Percentiles rank a stretch among this genome's conserved stretches.
Conservation (phyloP, 2,797 vertebrate genomes). For the Thalassophryne amazonica region DNA sequence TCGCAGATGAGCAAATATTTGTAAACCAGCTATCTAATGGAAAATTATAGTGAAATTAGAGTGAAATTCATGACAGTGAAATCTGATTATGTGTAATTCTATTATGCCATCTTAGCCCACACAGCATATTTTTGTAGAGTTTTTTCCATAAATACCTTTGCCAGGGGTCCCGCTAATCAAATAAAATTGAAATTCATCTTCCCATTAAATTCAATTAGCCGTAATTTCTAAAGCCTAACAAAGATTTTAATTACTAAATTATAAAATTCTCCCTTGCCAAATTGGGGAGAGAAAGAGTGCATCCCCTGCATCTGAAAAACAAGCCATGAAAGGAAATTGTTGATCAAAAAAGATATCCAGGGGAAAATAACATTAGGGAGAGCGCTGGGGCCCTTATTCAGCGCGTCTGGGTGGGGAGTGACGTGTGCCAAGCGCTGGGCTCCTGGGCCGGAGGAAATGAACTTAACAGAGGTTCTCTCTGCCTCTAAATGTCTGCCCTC, state of each 20-base stretch:
- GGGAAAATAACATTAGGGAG: constrained; percentile 83
- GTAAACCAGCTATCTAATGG: constrained; percentile 99
- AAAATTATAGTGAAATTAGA: constrained; percentile 99
- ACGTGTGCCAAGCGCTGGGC: constrained; percentile 78
- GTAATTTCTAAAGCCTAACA: constrained; percentile 99
- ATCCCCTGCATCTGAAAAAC: constrained; percentile 88
- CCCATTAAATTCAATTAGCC: constrained; percentile 99
- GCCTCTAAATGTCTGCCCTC: constrained; percentile 86
- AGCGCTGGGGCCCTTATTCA: constrained; percentile 77
- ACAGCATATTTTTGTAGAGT: constrained; percentile 99
- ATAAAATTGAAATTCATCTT: constrained; percentile 99
- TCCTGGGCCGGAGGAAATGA: constrained; percentile 83
- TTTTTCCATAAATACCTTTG: constrained; percentile 99
- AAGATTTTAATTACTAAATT: constrained; percentile 99
- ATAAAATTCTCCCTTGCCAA: constrained; percentile 99
- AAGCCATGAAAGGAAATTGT: constrained; percentile 91
- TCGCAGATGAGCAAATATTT: constrained; percentile 99
- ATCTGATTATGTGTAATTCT: constrained; percentile 99
- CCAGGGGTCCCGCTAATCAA: constrained; percentile 99
- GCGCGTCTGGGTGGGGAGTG: constrained; percentile 79
- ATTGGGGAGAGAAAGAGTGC: constrained; percentile 97
- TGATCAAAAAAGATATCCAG: constrained; percentile 86
- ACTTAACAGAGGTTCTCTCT: constrained; percentile 83
- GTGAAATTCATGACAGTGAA: constrained; percentile 99
- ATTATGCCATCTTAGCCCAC: constrained; percentile 99